Evolutionary conservation across 92 coral and sea anemone genomes (phyloP).

Genomic region (Meandrina meandrites): DNA sequence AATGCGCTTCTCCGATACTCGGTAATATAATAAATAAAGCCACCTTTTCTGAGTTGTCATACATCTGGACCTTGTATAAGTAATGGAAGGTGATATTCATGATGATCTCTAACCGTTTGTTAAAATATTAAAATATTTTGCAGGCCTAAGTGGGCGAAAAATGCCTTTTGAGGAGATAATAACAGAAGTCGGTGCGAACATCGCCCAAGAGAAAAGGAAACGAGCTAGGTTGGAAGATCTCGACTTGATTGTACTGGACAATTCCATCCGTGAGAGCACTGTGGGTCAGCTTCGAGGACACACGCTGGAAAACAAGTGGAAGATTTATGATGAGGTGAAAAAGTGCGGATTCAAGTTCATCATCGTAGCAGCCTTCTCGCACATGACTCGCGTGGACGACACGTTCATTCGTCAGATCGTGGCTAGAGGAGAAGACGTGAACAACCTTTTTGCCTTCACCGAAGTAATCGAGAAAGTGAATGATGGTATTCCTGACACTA

Average conservation of each 20-base stretch:
- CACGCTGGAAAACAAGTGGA: slow-evolving; percentile 64
- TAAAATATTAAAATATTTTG: not conserved
- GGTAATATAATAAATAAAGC: too few species aligned
- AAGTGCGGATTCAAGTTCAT: slow-evolving; percentile 61
- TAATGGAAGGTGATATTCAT: not conserved
- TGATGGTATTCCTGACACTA: slow-evolving; percentile 49
- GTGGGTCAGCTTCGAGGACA: slow-evolving; percentile 46
- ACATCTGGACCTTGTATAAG: too few species aligned
- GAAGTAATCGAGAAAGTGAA: slow-evolving; percentile 58
- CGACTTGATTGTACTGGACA: slow-evolving; percentile 36
- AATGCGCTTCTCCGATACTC: too few species aligned
- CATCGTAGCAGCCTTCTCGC: slow-evolving; percentile 63
- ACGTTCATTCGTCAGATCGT: slow-evolving; percentile 44
- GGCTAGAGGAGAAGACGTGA: slow-evolving; percentile 54
- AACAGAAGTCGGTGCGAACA: slow-evolving; percentile 18
- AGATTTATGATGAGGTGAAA: slow-evolving; percentile 60
- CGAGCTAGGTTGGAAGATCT: slow-evolving; percentile 34
- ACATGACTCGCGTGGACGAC: slow-evolving; percentile 74
- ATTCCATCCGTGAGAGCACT: slow-evolving; percentile 40
- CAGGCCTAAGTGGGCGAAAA: not conserved
- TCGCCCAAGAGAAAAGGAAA: slow-evolving; percentile 29
- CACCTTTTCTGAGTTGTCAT: too few species aligned
- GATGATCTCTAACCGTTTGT: not conserved
- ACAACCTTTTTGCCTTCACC: slow-evolving; percentile 60
- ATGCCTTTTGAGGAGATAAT: slow-evolving; percentile 33